Evolutionary conservation across 2,888 invertebrate genomes (phyloP), one percentile per base, ranked within the genome.

Genomic region (Trimorus sp.): DNA sequence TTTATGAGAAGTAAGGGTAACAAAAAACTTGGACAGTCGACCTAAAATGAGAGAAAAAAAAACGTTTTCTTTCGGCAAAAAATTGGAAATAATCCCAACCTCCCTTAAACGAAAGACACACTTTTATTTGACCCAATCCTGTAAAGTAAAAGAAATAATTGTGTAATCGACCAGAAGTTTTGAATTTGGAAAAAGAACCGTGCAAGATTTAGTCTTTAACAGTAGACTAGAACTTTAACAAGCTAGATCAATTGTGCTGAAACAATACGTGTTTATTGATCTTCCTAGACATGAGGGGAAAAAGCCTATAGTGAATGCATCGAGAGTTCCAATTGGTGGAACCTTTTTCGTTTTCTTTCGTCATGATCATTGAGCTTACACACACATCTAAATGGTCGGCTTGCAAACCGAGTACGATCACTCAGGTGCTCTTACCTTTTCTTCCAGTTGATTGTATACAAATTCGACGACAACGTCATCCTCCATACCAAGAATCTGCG

Each of bases 391-490:
- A 65, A 49, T 56, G 14, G 54, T 51, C 36, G 36, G 38, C 60
- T n/a, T 56, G 51, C 60, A 60, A 62, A 76, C 37, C 1, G 6
- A n/a, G 6, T 8, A 15, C 15, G 9, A 51, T 59, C 68, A 15
- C 15, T 45, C 15, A 36, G 56, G 85, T 81, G 85, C 85, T 26
- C 89, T 90, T 94, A 97, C 97, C 95, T 97, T 97, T 91, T 97
- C 96, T 92, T 99, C 99, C 75, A 99, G 94, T 92, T 99, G 99
- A 93, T 99, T 99, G 93, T 98, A 98, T 86, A 99, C 98, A 94
- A 98, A 99, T 92, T 99, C 99, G 84, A 98, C 97, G 85, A 99
- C 96, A 51, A 99, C 99, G 92, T 99, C 99, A 92, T 99, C 99
- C 93, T 99, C 99, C 92, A 99, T 97, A 88, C 98, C 98, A 70